These are phyloP conservation scores for Adela reaumurella DNA, from an alignment of 2,888 invertebrate genomes.

Conservation along the genomic window DNA sequence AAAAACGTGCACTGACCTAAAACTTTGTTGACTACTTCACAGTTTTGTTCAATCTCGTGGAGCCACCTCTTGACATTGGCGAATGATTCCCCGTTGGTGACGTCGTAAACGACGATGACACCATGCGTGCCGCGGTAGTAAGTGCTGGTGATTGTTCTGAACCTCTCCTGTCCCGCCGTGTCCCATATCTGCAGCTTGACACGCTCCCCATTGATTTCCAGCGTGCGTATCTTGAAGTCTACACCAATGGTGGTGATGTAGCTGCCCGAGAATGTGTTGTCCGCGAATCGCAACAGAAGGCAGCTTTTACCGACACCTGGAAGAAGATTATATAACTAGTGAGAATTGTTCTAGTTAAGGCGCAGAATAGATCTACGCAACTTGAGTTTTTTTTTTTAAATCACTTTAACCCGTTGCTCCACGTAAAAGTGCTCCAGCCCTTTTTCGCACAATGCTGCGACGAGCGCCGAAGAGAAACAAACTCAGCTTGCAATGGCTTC, in stretches of 20 bases:
- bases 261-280: slow-evolving; percentile 96
- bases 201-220: slow-evolving; percentile 84
- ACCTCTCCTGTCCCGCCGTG: slow-evolving; percentile 95
- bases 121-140: slow-evolving; percentile 99
- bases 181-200: slow-evolving; percentile 98
- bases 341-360: too few species aligned
- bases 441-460: too few species aligned
- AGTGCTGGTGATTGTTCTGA: slow-evolving; percentile 98
- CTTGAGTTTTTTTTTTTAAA: too few species aligned
- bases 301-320: slow-evolving; percentile 99
- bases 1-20: slow-evolving; percentile 64
- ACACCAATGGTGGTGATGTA: slow-evolving; percentile 99
- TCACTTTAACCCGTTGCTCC: too few species aligned
- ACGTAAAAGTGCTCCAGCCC: too few species aligned
- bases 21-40: slow-evolving; percentile 98
- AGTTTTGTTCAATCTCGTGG: slow-evolving; percentile 98
- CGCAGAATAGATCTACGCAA: too few species aligned
- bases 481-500: too few species aligned
- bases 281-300: slow-evolving; percentile 91
- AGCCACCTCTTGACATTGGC: slow-evolving; percentile 99
- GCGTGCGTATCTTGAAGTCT: slow-evolving; percentile 98
- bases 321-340: too few species aligned
- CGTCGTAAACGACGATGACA: slow-evolving; percentile 99
- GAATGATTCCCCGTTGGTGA: slow-evolving; percentile 97
- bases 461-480: too few species aligned